These are phyloP conservation scores for Acromyrmex heyeri DNA, from an alignment of 1,140 invertebrate genomes.

Conservation along the genomic window DNA sequence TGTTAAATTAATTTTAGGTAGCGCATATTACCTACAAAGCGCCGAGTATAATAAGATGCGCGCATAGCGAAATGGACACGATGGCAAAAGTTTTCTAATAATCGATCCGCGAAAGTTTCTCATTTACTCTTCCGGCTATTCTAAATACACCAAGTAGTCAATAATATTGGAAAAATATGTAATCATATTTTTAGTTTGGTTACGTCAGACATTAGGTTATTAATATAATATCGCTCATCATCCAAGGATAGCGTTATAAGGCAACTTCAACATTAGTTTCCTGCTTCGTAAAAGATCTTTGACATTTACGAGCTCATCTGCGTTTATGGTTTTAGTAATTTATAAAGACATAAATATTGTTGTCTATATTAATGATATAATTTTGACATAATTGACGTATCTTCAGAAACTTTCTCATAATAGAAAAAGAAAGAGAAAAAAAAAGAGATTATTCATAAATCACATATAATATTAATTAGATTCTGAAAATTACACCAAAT, in stretches of 20 bases:
- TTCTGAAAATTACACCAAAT: neutral
- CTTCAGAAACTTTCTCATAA: conserved; percentile 7
- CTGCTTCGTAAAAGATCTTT: conserved; percentile 1
- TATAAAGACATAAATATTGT: neutral
- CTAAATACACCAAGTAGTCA: neutral
- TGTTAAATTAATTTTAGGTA: conserved; percentile 66
- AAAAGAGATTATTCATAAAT: neutral
- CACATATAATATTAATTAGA: neutral
- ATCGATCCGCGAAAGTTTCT: conserved; percentile 32
- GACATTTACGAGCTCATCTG: conserved; percentile 30
- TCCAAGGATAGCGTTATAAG: neutral
- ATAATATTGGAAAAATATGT: conserved; percentile 24
- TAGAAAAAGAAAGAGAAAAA: neutral
- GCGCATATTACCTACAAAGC: neutral
- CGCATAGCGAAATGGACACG: neutral
- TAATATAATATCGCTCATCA: conserved; percentile 20
- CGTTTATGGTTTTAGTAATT: conserved; percentile 5
- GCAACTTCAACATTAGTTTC: neutral
- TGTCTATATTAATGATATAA: neutral
- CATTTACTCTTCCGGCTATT: neutral
- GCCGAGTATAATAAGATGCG: conserved; percentile 12
- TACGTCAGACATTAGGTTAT: conserved; percentile 9
- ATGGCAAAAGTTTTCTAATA: conserved; percentile 24
- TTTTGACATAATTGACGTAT: neutral
- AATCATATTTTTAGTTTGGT: conserved; percentile 23